A percentile compares a stretch with the other conserved stretches of the same genome.
Conservation (phyloP, 2,797 vertebrate genomes). For the Coreius guichenoti region DNA sequence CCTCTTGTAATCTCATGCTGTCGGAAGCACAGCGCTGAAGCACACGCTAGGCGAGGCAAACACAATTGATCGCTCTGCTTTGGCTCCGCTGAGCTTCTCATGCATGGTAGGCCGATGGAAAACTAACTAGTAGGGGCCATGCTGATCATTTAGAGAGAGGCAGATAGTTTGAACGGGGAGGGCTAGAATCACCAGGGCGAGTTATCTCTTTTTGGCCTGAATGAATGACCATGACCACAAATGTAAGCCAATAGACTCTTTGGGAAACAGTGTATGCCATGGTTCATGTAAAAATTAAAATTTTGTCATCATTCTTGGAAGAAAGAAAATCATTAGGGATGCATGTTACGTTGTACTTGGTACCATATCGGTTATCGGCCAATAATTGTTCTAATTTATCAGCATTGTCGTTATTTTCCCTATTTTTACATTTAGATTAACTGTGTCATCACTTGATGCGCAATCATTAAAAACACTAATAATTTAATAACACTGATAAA, state of each 20-base stretch:
- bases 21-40: conserved; percentile 17
- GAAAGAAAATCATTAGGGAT: not conserved
- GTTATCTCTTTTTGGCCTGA: not conserved
- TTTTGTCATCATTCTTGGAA: not conserved
- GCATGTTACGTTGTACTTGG: not conserved
- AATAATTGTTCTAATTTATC: not conserved
- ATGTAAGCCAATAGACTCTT: not conserved
- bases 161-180: not conserved
- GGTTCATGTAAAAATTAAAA: not conserved
- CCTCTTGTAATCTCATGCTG: conserved; percentile 52
- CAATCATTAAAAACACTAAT: not conserved
- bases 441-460: not conserved
- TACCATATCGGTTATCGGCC: not conserved
- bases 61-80: conserved; percentile 61
- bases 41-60: conserved; percentile 64
- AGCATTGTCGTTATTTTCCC: not conserved
- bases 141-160: not conserved
- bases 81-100: conserved; percentile 30
- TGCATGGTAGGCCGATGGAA: conserved; percentile 54
- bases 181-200: not conserved
- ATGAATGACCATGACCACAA: not conserved
- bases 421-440: not conserved
- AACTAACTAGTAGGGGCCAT: conserved; percentile 26
- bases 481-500: not conserved
- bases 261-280: not conserved